phyloP scores from a whole-genome alignment of 2,888 invertebrate species.

The Girardia tigrina region DNA sequence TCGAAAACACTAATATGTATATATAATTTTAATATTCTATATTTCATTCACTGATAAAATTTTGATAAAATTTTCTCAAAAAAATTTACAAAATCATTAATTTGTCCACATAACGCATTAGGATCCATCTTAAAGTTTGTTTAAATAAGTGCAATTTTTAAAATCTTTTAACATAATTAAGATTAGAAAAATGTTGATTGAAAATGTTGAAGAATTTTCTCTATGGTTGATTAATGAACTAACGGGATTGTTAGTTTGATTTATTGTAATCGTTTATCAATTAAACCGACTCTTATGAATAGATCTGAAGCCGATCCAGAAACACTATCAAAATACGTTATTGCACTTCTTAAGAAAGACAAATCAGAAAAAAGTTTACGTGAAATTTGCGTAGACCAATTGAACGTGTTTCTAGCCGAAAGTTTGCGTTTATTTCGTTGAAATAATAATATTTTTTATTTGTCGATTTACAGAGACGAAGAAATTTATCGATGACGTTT shows the following conservation, averaged over 20 bases:
- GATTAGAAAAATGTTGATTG: slow-evolving; percentile 4
- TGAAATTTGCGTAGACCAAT: not conserved
- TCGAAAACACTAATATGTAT: too few relatives aligned
- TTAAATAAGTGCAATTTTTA: not conserved
- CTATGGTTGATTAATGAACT: not conserved
- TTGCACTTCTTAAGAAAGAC: not conserved
- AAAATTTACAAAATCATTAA: too few relatives aligned
- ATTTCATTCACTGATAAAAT: too few relatives aligned
- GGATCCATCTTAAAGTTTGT: not conserved
- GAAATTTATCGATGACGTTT: not conserved
- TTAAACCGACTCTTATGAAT: not conserved
- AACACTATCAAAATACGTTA: slow-evolving; percentile 3
- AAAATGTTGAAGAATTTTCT: not conserved
- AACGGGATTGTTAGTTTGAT: not conserved
- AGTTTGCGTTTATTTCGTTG: not conserved
- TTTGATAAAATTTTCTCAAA: too few relatives aligned
- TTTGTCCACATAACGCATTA: too few relatives aligned
- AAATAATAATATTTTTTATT: too few relatives aligned
- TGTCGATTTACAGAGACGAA: not conserved
- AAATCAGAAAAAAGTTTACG: not conserved
- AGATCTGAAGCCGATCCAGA: slow-evolving; percentile 11
- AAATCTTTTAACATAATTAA: slow-evolving; percentile 1
- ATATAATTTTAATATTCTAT: too few relatives aligned
- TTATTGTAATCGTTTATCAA: not conserved
- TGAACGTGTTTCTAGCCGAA: not conserved